Evolutionary conservation across 1,140 invertebrate species (phyloP).

Genomic region (Drosophila orena): DNA sequence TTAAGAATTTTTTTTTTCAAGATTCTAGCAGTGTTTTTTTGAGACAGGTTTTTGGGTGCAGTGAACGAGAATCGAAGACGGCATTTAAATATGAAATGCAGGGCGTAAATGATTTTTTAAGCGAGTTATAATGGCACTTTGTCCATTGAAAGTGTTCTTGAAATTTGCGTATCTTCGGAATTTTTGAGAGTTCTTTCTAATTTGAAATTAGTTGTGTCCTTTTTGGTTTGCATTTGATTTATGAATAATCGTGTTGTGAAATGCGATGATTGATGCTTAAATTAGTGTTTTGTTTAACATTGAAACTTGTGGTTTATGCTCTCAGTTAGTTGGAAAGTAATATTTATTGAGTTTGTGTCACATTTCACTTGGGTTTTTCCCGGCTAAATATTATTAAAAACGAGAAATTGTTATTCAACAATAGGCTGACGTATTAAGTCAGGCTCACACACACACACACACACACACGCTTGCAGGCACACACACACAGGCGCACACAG

Average conservation of each 20-base stretch:
- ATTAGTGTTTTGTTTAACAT: too few relatives aligned
- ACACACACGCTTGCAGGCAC: constrained; percentile 7
- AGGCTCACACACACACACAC: constrained; percentile 23
- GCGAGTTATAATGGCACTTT: not conserved
- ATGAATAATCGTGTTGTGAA: constrained; percentile 1
- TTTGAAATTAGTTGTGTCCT: not conserved
- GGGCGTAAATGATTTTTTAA: constrained; percentile 28
- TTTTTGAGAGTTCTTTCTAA: not conserved
- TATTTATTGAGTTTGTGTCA: constrained; percentile 22
- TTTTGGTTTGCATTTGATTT: not conserved
- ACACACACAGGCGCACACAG: constrained; percentile 23
- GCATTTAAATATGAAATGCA: constrained; percentile 56
- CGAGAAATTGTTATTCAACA: constrained; percentile 41
- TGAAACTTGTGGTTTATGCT: too few relatives aligned
- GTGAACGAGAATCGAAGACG: constrained; percentile 47
- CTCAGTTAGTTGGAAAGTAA: not conserved
- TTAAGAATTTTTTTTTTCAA: constrained; percentile 9
- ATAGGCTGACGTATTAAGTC: constrained; percentile 11
- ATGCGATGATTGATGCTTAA: not conserved
- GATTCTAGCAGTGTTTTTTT: constrained; percentile 30
- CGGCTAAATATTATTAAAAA: constrained; percentile 47
- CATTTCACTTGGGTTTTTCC: constrained; percentile 20
- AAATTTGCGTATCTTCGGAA: not conserved
- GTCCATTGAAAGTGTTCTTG: too few relatives aligned
- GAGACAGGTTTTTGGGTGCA: constrained; percentile 55